A percentile compares a stretch with the other conserved stretches of the same genome.
Conservation (phyloP, 2,113 vertebrate species). For the Ceyx margarethae region DNA sequence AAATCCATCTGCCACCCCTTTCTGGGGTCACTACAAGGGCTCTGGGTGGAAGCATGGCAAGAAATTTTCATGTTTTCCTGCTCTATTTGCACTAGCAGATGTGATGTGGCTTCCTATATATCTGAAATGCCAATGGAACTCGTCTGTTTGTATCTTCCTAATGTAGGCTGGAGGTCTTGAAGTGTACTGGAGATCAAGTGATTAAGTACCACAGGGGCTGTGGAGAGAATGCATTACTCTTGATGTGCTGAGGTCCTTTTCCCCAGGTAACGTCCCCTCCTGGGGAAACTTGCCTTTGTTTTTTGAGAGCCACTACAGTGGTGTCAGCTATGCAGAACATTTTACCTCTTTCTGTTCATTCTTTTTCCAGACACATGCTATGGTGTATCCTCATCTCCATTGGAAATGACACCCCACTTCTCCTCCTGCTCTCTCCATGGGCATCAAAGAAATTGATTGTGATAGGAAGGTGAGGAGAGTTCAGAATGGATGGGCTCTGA, state of each 20-base stretch:
- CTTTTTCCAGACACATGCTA: not conserved
- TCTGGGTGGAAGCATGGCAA: not conserved
- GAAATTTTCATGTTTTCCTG: not conserved
- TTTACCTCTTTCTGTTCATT: not conserved
- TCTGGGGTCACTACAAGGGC: not conserved
- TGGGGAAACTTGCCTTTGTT: not conserved
- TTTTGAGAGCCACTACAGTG: not conserved
- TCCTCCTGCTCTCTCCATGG: not conserved
- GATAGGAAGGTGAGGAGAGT: not conserved
- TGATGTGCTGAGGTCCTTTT: not conserved
- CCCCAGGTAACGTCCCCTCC: not conserved
- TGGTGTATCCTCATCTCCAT: not conserved
- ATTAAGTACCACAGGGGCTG: not conserved
- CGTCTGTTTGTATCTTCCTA: not conserved
- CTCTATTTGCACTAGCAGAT: not conserved
- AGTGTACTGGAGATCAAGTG: not conserved
- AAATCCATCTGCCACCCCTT: not conserved
- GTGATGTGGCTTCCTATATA: not conserved
- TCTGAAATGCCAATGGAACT: not conserved
- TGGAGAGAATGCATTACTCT: not conserved
- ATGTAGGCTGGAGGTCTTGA: not conserved
- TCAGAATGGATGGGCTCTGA: not conserved
- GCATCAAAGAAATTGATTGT: constrained; percentile 6
- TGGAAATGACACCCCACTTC: not conserved
- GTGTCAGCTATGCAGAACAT: not conserved